Evolutionary conservation across 2,797 vertebrate species (phyloP), one percentile per base, ranked within the genome.

Genomic region (Mareca strepera): DNA sequence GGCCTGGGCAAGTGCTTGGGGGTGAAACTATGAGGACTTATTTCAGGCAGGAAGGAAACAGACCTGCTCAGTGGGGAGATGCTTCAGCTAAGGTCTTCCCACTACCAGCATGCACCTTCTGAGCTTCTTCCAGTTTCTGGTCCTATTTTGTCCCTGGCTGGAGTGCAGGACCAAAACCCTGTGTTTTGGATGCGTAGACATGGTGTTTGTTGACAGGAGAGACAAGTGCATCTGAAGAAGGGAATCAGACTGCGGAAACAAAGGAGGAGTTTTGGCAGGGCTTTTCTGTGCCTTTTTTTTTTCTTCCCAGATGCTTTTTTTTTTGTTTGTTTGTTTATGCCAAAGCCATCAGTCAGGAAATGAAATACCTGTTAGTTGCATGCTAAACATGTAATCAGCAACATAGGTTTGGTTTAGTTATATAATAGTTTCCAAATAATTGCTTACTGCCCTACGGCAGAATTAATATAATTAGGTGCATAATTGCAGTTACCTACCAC

Each of bases 391-490:
- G 70, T 68, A 62, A 76, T 91, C 46, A 29, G n/a, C 78, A 86
- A 56, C 84, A 33, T 46, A 58, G 82, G 62, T 81, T 97, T 92
- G 82, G 67, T 91, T 91, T 91, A 82, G 56, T 91, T 77, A 14
- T 39, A 62, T 60, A 91, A 88, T 79, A 68, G 74, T 85, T 85
- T 93, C 74, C 86, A 89, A 91, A 43, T 85, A 91, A 93, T 96
- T 77, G 52, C 88, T 93, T 88, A 63, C 75, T 20, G 9, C 72
- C 87, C 75, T 78, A 33, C n/a, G 87, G 89, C 69, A 69, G 88
- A 88, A 94, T 96, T 82, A 70, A 79, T 93, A 80, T 90, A 89
- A 95, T 96, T 96, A 96, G 60, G 86, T 73, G 11, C 29, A 5
- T 58, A 86, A 78, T 94, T 75, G 81, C 59, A 82, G 87, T 82